These are phyloP conservation scores for Triplophysa bombifrons DNA, from an alignment of 2,797 vertebrate species.

Conservation along the genomic window DNA sequence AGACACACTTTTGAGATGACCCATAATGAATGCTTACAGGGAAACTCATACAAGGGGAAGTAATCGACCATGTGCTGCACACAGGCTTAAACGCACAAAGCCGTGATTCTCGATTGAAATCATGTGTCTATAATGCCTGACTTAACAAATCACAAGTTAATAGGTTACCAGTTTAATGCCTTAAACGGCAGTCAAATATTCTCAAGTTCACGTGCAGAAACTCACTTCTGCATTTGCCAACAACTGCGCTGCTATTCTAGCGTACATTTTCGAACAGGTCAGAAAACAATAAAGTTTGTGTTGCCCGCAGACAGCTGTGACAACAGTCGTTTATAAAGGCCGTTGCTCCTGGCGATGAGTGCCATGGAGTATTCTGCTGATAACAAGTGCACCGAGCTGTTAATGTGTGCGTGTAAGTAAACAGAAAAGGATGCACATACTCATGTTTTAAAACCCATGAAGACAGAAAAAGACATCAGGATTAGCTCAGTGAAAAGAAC, in stretches of 20 bases:
- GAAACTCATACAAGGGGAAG: constrained; percentile 12
- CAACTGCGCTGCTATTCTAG: not conserved
- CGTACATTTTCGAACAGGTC: constrained; percentile 12
- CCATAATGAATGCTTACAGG: not conserved
- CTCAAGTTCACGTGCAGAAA: constrained; percentile 3
- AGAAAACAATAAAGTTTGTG: constrained; percentile 29
- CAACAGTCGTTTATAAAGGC: constrained; percentile 13
- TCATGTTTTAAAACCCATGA: constrained; percentile 24
- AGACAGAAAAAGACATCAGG: constrained; percentile 40
- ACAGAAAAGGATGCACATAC: not conserved
- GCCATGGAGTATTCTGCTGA: constrained; percentile 33
- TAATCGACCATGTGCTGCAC: constrained; percentile 1
- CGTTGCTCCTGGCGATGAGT: constrained; percentile 16
- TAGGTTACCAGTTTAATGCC: not conserved
- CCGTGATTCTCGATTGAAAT: constrained; percentile 6
- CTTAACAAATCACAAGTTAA: constrained; percentile 5
- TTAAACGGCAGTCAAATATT: not conserved
- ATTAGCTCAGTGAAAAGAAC: constrained; percentile 43
- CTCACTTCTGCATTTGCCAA: not conserved
- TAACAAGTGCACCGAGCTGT: constrained; percentile 10
- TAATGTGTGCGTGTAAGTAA: constrained; percentile 7
- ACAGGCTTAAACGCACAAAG: constrained; percentile 20
- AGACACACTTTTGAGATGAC: not conserved
- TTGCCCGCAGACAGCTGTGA: constrained; percentile 29
- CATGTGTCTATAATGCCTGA: constrained; percentile 1